These are phyloP conservation scores for Riptortus pedestris DNA, from an alignment of 1,140 invertebrate genomes.

Conservation along the genomic window DNA sequence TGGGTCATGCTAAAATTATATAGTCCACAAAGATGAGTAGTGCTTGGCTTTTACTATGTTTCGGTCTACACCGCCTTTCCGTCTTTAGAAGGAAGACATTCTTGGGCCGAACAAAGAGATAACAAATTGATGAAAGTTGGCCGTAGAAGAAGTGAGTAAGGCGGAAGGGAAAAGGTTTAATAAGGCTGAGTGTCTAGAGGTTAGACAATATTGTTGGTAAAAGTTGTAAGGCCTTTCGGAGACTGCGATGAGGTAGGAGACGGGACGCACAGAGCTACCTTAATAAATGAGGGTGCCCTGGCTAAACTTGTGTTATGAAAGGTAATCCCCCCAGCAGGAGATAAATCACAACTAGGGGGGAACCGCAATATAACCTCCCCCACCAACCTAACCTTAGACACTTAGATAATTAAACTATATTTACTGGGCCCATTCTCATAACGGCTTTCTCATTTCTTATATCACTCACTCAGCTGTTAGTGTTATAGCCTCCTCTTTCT, in stretches of 20 bases:
- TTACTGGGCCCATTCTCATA: no score
- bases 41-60: no score
- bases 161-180: not conserved
- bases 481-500: no score
- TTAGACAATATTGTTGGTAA: slow-evolving; percentile 6
- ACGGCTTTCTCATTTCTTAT: no score
- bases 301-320: slow-evolving; percentile 2
- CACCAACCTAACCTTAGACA: not conserved
- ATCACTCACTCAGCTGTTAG: no score
- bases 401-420: not conserved
- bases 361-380: not conserved
- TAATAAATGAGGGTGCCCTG: not conserved
- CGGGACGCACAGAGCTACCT: not conserved
- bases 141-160: not conserved
- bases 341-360: slow-evolving; percentile 2
- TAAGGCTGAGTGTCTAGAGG: slow-evolving; percentile 3
- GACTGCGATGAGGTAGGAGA: not conserved
- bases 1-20: no score
- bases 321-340: not conserved
- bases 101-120: not conserved
- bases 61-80: no score
- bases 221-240: not conserved
- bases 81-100: no score
- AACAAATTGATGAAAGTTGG: slow-evolving; percentile 4
- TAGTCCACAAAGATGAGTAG: no score